phyloP scores from a whole-genome alignment of 2,113 vertebrate genomes.

The Enhydra lutris region DNA sequence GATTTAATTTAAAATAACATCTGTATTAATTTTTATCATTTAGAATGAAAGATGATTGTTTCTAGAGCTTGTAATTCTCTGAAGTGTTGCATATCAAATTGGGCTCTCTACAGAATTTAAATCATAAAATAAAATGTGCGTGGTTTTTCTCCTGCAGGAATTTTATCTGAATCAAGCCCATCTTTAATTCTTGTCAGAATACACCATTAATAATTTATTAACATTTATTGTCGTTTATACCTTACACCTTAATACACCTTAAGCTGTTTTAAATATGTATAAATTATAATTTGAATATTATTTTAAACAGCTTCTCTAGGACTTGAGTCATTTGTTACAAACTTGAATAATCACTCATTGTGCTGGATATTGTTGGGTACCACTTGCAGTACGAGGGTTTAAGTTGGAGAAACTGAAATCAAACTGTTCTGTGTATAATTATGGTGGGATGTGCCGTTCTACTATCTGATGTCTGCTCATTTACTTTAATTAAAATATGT shows the following conservation, averaged over 20 bases:
- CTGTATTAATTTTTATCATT: constrained; percentile 69
- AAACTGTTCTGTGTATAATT: background rate
- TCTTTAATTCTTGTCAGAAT: constrained; percentile 55
- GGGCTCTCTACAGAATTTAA: constrained; percentile 50
- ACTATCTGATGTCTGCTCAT: constrained; percentile 44
- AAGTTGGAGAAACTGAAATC: background rate
- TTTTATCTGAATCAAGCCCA: constrained; percentile 36
- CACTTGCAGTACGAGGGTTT: background rate
- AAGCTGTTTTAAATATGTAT: constrained; percentile 55
- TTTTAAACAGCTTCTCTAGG: constrained; percentile 1
- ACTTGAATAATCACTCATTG: background rate
- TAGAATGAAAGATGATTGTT: constrained; percentile 44
- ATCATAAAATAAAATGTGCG: constrained; percentile 48
- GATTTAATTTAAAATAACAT: constrained; percentile 57
- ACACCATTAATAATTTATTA: constrained; percentile 55
- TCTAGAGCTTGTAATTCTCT: constrained; percentile 40
- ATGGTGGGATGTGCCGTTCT: background rate
- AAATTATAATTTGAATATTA: constrained; percentile 35
- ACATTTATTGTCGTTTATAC: constrained; percentile 17
- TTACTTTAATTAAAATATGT: constrained; percentile 77
- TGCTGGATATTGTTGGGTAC: background rate
- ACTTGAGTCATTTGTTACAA: background rate
- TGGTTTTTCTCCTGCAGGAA: constrained; percentile 60
- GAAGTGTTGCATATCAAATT: constrained; percentile 48
- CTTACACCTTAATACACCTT: constrained; percentile 52